A percentile compares a stretch with the other conserved stretches of the same genome.
phyloP scores from a whole-genome alignment of 2,797 vertebrate genomes.

The Masticophis lateralis region DNA sequence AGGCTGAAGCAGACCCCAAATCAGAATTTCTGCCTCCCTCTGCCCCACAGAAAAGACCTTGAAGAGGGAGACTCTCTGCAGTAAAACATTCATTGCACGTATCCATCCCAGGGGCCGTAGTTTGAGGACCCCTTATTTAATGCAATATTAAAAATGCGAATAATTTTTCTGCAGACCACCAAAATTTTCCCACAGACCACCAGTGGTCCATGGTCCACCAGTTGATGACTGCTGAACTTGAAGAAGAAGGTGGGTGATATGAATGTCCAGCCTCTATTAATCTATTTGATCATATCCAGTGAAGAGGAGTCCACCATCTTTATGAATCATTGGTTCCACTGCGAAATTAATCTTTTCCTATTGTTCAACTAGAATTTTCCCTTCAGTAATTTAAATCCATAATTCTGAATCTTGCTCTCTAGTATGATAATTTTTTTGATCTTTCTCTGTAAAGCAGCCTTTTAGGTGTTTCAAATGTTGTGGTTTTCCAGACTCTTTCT shows the following conservation, averaged over 20 bases:
- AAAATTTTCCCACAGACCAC: no score
- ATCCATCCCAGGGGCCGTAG: no score
- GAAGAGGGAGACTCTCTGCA: no score
- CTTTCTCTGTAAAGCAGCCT: background rate
- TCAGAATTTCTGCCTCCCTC: no score
- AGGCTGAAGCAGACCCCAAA: no score
- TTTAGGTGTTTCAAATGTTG: background rate
- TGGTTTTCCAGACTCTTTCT: background rate
- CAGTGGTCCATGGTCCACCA: no score
- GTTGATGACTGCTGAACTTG: no score
- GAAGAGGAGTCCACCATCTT: background rate
- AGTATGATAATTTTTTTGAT: background rate
- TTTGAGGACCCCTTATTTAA: no score
- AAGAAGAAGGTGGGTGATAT: background rate
- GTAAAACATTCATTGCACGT: no score
- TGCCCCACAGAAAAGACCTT: no score
- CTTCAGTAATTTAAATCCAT: background rate
- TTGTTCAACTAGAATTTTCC: background rate
- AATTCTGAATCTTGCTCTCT: background rate
- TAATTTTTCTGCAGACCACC: no score
- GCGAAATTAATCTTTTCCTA: background rate
- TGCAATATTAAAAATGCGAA: no score
- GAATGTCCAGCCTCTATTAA: background rate
- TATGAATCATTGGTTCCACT: background rate
- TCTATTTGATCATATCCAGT: background rate